Conservation (phyloP, 2,113 vertebrate genomes). For the Menura novaehollandiae region DNA sequence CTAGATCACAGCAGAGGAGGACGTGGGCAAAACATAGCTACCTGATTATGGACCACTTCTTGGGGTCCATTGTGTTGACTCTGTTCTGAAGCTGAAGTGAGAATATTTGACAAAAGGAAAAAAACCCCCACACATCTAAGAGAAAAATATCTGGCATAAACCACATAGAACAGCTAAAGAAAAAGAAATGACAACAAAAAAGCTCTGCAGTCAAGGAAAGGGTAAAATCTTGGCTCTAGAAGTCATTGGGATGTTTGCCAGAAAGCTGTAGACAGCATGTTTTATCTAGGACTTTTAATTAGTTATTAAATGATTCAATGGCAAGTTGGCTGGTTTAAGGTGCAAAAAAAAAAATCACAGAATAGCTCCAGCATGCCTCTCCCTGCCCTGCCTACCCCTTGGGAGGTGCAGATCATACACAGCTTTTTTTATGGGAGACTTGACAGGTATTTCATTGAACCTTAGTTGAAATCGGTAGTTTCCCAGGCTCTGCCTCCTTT, state of each 20-base stretch:
- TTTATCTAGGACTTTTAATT: constrained; percentile 58
- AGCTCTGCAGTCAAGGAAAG: constrained; percentile 24
- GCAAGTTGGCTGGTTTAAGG: constrained; percentile 26
- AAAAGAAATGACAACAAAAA: constrained; percentile 7
- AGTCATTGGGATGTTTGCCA: constrained; percentile 10
- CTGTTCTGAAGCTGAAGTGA: not conserved
- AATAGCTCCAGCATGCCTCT: constrained; percentile 21
- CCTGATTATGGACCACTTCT: not conserved
- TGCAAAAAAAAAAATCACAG: not conserved
- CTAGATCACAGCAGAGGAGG: not conserved
- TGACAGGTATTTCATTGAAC: constrained; percentile 42
- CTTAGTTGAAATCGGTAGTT: not conserved
- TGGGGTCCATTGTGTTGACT: not conserved
- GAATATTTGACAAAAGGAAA: not conserved
- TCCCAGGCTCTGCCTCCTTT: constrained; percentile 10
- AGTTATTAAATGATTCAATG: constrained; percentile 44
- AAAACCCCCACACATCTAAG: not conserved
- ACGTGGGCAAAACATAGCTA: not conserved
- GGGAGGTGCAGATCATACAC: constrained; percentile 16
- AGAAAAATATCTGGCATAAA: not conserved
- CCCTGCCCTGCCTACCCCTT: constrained; percentile 6
- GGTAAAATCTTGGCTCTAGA: constrained; percentile 24
- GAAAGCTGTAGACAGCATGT: constrained; percentile 19
- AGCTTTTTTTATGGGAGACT: not conserved
- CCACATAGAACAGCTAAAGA: not conserved